phyloP scores from a whole-genome alignment of 1,140 invertebrate genomes.

The Drosophila ohnishii region DNA sequence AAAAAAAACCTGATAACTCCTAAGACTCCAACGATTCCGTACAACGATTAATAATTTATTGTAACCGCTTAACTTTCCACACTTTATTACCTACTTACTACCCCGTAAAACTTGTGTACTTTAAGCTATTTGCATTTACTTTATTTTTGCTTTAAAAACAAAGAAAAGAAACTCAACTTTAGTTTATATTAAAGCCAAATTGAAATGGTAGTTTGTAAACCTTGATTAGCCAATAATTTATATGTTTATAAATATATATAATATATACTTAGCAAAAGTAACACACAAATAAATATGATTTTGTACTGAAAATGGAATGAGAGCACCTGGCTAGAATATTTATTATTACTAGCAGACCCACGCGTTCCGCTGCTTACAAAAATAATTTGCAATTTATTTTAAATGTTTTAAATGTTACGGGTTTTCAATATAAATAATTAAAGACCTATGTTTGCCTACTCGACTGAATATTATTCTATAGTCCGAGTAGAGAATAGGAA shows the following conservation, averaged over 20 bases:
- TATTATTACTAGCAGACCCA: not conserved
- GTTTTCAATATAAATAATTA: not conserved
- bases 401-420: not conserved
- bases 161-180: constrained; percentile 49
- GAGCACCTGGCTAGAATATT: constrained; percentile 27
- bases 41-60: constrained; percentile 70
- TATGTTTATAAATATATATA: constrained; percentile 36
- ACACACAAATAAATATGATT: constrained; percentile 70
- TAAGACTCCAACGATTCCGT: constrained; percentile 74
- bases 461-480: not conserved
- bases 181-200: constrained; percentile 70
- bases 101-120: constrained; percentile 9
- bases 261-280: constrained; percentile 42
- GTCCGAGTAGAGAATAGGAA: not conserved
- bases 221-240: constrained; percentile 46
- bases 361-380: not conserved
- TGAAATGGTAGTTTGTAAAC: constrained; percentile 57
- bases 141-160: constrained; percentile 20
- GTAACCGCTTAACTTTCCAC: constrained; percentile 24
- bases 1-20: constrained; percentile 61
- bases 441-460: not conserved
- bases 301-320: constrained; percentile 61
- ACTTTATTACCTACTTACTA: constrained; percentile 6
- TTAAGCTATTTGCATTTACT: constrained; percentile 45
- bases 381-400: not conserved